Base-by-base conservation (phyloP, 1,140 invertebrate genomes). In the Drosophila jambulina region DNA sequence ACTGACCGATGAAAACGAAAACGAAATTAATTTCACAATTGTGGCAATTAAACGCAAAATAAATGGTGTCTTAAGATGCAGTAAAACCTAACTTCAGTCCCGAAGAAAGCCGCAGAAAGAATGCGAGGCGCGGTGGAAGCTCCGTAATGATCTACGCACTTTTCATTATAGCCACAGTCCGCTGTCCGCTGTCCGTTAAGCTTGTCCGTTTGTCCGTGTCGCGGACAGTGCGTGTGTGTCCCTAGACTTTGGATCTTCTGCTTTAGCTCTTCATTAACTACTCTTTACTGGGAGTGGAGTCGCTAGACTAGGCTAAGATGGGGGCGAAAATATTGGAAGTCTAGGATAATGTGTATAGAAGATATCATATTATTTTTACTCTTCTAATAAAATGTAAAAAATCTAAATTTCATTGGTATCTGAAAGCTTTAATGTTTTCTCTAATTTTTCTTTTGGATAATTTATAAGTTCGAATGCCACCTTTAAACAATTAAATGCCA, bases 21-120 rank as follows among this genome's bases (percentile, higher is more conserved):
- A 86, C 80, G 80, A 83, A 87, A 87, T 87, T 87, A 84, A 80
- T 87, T 87, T 88, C 77, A 83, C 84, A 88, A 88, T 88, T 87
- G 85, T 71, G 82, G 84, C 80, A 87, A 83, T 87, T 87, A 87
- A 87, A 87, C 84, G 84, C 72, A 63, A 87, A 88, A 80, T 87
- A 83, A 82, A 87, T 80, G 79, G 51, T 77, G 61, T 72, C 79
- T 80, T 87, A 80, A 87, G 71, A 72, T 77, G 63, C 83, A 86
- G 53, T 53, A 64, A 63, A 69, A 61, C 62, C 45, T 3, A 19
- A 10, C 38, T 32, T 17, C 53, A 21, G 0, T 4, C n/a, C 17
- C 25, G 17, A 78, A 68, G 69, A 79, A 78, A 76, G 59, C 43
- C 40, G 8, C 62, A 70, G 19, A 63, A 62, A 69, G 49, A 54